These are phyloP conservation scores for Cephalophus harveyi DNA, from an alignment of 2,113 vertebrate species.

Conservation along the genomic window DNA sequence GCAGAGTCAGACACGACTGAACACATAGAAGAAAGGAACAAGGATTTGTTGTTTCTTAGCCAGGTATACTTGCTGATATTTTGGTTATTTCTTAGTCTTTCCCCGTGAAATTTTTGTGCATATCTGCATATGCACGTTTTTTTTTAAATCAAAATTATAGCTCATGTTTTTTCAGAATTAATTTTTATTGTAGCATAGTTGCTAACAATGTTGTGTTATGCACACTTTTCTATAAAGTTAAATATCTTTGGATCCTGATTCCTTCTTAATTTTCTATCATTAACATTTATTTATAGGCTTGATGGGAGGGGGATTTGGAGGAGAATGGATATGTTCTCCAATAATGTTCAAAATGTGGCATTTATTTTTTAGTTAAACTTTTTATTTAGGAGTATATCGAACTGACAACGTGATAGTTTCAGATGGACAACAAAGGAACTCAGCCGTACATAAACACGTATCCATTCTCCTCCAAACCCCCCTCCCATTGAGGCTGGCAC, in stretches of 20 bases:
- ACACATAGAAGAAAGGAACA: neutral
- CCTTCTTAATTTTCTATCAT: neutral
- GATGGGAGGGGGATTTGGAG: no score
- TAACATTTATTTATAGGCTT: neutral
- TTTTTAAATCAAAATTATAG: neutral
- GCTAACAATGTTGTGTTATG: neutral
- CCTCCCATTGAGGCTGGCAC: neutral
- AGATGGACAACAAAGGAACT: neutral
- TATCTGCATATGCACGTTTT: neutral
- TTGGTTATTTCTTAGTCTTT: neutral
- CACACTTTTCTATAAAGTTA: neutral
- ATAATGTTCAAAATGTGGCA: neutral
- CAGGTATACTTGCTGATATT: neutral
- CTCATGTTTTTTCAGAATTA: neutral
- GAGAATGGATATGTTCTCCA: neutral
- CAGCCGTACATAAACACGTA: rapidly evolving
- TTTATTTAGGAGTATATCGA: neutral
- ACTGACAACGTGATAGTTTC: neutral
- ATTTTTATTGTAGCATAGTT: neutral
- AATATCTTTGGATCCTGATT: neutral
- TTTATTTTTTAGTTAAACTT: neutral
- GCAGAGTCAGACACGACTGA: neutral
- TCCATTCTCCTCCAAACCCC: neutral
- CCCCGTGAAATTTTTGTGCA: neutral
- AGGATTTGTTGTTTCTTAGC: neutral